Percentiles rank a stretch among this genome's conserved stretches.
Conservation (phyloP, 2,797 vertebrate genomes). For the Molossus molossus region DNA sequence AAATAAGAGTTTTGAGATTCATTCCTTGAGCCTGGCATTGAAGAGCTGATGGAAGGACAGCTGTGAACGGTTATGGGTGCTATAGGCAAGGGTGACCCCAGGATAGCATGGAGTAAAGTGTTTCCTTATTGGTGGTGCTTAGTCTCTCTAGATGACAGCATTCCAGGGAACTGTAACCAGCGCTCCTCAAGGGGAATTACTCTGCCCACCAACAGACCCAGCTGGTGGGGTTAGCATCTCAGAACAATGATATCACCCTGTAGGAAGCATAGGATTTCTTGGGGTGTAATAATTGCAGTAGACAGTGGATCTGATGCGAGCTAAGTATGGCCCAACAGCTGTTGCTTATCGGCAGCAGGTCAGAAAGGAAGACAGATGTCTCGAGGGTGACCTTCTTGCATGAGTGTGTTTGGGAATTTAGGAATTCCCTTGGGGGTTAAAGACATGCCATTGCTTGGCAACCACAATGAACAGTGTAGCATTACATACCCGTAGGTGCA, state of each 20-base stretch:
- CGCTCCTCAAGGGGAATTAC: neutral
- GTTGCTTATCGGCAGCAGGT: constrained; percentile 49
- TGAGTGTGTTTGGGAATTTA: constrained; percentile 64
- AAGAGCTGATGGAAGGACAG: neutral
- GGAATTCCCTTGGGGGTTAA: constrained; percentile 67
- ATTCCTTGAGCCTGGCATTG: neutral
- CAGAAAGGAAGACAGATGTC: constrained; percentile 75
- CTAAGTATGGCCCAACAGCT: constrained; percentile 58
- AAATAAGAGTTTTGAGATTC: neutral
- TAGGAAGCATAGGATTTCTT: neutral
- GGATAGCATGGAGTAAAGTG: neutral
- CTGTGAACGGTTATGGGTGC: neutral
- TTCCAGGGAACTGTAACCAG: neutral
- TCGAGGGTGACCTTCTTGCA: constrained; percentile 73
- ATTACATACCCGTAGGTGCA: constrained; percentile 58
- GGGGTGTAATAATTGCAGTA: neutral
- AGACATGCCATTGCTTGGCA: constrained; percentile 67
- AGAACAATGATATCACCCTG: neutral
- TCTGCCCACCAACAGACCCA: neutral
- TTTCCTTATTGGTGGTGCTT: neutral
- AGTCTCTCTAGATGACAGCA: constrained; percentile 14
- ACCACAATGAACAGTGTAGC: constrained; percentile 55
- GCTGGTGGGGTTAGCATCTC: neutral
- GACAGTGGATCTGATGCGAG: neutral
- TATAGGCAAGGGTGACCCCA: neutral